phyloP scores from a whole-genome alignment of 1,140 invertebrate species.

The Pogonus chalceus region DNA sequence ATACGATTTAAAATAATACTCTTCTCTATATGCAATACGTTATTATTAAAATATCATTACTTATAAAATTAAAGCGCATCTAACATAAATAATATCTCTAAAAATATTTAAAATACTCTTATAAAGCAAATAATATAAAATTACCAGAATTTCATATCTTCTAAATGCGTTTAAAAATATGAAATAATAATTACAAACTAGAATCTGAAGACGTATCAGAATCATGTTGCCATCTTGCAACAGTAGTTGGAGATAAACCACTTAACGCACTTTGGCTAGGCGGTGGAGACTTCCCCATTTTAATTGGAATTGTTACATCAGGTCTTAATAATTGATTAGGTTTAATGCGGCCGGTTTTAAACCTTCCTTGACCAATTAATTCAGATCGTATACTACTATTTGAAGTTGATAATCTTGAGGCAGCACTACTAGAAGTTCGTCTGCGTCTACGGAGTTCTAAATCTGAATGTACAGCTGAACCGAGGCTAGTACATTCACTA shows the following conservation, averaged over 20 bases:
- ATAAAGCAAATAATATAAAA: slow-evolving; percentile 1
- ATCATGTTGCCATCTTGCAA: slow-evolving; percentile 25
- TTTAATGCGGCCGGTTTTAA: slow-evolving; percentile 19
- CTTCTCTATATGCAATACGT: no score
- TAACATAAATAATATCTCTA: slow-evolving; percentile 9
- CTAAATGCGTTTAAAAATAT: no score
- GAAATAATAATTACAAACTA: slow-evolving; percentile 32
- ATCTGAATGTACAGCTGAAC: slow-evolving; percentile 27
- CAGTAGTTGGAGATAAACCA: slow-evolving; percentile 33
- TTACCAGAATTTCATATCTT: not conserved
- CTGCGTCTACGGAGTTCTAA: slow-evolving; percentile 31
- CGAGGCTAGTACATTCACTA: slow-evolving; percentile 30
- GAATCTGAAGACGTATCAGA: slow-evolving; percentile 27
- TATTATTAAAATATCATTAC: no score
- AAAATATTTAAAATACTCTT: slow-evolving; percentile 11
- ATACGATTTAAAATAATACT: no score
- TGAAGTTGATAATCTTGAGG: slow-evolving; percentile 28
- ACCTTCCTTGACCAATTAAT: slow-evolving; percentile 22
- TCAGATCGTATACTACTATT: slow-evolving; percentile 33
- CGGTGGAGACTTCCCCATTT: slow-evolving; percentile 30
- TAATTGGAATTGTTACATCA: slow-evolving; percentile 16
- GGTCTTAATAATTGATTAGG: not conserved
- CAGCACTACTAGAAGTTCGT: slow-evolving; percentile 8
- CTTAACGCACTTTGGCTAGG: slow-evolving; percentile 32
- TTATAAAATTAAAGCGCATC: no score